Base-by-base conservation (phyloP, 2,888 invertebrate species). In the Caenorhabditis uteleia region DNA sequence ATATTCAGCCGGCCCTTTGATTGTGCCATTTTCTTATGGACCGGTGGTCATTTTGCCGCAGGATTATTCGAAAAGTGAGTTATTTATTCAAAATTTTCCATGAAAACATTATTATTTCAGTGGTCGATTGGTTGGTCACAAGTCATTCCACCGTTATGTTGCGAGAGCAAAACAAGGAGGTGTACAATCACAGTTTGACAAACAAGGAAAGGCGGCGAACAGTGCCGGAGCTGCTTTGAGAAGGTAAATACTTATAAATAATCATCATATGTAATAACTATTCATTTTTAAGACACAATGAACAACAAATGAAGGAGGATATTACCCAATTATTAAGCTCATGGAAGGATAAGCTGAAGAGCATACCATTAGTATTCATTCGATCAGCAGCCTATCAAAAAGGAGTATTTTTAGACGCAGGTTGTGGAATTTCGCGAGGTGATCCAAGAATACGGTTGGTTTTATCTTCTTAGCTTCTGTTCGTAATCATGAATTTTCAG, bases 131-230 rank as follows among this genome's bases (percentile, higher is more conserved):
- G 85, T 87, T 77, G 86, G 84, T 1, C 92, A 92, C 80, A 92
- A 92, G 85, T 91, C 92, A 0, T 89, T 91, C 77, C 92, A 92
- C 83, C 89, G 90, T 45, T 93, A 93, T 81, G 91, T 91, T 7
- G 89, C 91, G 0, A 85, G 92, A 36, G 89, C 91, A 0, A 91
- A 91, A 33, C 91, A 92, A 83, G 82, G 86, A 84, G 68, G 69
- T 23, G 72, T 69, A 10, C 75, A 75, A 39, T 64, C 69, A 6
- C 58, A 55, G 26, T 64, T 65, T 44, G 74, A 72, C 54, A 59
- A 54, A n/a, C 53, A 57, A 21, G 60, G 61, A 26, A 69, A 68
- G 38, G 56, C 54, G 12, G 71, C 73, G 18, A 59, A 70, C 29
- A 70, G 67, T 62, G 72, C 75, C 3, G 75, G 75, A 45, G 70